A percentile compares a stretch with the other conserved stretches of the same genome.
Conservation (phyloP, 1,140 invertebrate species). For the Nasonia giraulti region DNA sequence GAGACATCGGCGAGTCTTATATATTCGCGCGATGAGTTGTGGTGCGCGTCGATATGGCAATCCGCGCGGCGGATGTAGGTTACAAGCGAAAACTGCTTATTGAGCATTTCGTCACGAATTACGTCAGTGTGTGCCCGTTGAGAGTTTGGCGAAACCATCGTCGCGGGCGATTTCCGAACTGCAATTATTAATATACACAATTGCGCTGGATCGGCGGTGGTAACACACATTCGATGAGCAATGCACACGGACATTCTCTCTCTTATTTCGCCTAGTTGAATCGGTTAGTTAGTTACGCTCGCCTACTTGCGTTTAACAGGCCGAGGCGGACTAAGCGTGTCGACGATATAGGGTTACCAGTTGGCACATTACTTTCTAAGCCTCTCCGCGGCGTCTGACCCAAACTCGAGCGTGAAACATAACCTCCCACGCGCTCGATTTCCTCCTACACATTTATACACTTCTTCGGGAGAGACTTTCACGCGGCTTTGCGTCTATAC, state of each 20-base stretch:
- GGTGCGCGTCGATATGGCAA: constrained; percentile 34
- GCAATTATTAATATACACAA: neutral
- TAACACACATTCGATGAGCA: too few species aligned
- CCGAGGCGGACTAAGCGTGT: constrained; percentile 58
- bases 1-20: neutral
- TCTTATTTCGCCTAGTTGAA: constrained; percentile 64
- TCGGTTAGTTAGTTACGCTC: constrained; percentile 59
- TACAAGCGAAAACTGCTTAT: constrained; percentile 47
- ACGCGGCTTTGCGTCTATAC: constrained; percentile 1
- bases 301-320: constrained; percentile 61
- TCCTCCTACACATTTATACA: constrained; percentile 2
- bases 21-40: neutral
- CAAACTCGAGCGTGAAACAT: constrained; percentile 47
- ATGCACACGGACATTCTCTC: neutral
- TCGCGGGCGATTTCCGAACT: neutral
- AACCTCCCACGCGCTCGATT: constrained; percentile 49
- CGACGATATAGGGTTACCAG: constrained; percentile 61
- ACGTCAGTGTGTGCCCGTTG: constrained; percentile 33
- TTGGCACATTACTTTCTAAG: constrained; percentile 62
- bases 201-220: neutral
- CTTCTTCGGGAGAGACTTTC: neutral
- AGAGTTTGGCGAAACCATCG: constrained; percentile 24
- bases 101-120: constrained; percentile 43
- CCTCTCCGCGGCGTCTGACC: constrained; percentile 41
- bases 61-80: constrained; percentile 37